Conservation (phyloP, 2,113 vertebrate species). For the Thamnaconus septentrionalis region DNA sequence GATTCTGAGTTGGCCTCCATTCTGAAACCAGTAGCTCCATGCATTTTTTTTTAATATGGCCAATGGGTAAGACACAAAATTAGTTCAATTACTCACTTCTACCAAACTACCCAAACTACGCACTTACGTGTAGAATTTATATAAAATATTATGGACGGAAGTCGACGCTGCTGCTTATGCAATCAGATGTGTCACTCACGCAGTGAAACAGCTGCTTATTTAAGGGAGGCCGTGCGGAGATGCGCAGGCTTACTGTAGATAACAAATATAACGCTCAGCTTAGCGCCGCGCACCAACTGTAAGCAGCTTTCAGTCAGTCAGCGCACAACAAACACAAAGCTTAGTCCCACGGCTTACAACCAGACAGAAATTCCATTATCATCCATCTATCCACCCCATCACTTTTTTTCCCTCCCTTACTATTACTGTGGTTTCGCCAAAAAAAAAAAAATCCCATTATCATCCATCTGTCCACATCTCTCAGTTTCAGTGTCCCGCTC, state of each 20-base stretch:
- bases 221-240: conserved; percentile 24
- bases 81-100: too few species aligned
- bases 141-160: too few species aligned
- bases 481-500: conserved; percentile 47
- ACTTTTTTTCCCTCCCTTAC: conserved; percentile 36
- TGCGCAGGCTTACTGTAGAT: conserved; percentile 47
- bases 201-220: conserved; percentile 3
- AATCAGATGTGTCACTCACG: neutral
- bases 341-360: conserved; percentile 57
- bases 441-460: conserved; percentile 51
- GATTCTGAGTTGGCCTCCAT: too few species aligned
- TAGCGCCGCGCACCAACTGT: conserved; percentile 38
- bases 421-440: conserved; percentile 30
- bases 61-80: too few species aligned
- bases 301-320: conserved; percentile 71
- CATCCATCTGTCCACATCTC: conserved; percentile 39
- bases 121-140: too few species aligned
- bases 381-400: conserved; percentile 40
- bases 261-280: conserved; percentile 52
- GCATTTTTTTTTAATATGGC: too few species aligned
- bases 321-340: conserved; percentile 63
- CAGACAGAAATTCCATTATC: conserved; percentile 65
- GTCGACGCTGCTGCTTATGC: too few species aligned
- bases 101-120: too few species aligned
- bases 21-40: too few species aligned